These are phyloP conservation scores for Adrianichthys oophorus DNA, from an alignment of 2,797 vertebrate genomes.

Conservation along the genomic window DNA sequence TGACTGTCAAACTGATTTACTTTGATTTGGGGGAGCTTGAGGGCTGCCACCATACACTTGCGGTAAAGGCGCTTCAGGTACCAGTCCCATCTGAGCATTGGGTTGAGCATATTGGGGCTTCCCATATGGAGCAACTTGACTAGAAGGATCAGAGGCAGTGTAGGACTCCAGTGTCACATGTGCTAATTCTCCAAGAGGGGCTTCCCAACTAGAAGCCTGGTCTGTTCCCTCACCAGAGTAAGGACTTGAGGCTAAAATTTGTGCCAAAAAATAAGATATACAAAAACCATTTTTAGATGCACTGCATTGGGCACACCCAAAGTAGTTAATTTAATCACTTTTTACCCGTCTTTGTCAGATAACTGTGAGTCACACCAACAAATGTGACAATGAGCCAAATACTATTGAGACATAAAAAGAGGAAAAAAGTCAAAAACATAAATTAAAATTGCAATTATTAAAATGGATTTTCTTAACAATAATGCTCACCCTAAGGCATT, in stretches of 20 bases:
- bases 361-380: slow-evolving; percentile 9
- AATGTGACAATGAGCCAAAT: slow-evolving; percentile 24
- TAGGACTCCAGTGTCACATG: not conserved
- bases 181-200: not conserved
- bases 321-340: too few relatives aligned
- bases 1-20: slow-evolving; percentile 4
- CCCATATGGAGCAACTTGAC: not conserved
- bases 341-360: slow-evolving; percentile 8
- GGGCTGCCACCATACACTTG: rapidly evolving
- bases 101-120: not conserved
- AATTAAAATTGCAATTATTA: not conserved
- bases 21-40: not conserved
- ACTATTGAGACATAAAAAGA: slow-evolving; percentile 5
- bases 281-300: too few relatives aligned
- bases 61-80: not conserved
- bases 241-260: not conserved
- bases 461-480: too few relatives aligned
- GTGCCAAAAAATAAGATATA: too few relatives aligned
- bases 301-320: too few relatives aligned
- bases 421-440: not conserved
- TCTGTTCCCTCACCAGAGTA: not conserved
- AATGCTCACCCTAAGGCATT: slow-evolving; percentile 9
- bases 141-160: not conserved
- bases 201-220: not conserved
- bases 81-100: rapidly evolving